phyloP scores from a whole-genome alignment of 2,888 invertebrate genomes.

The Cremastinae sp. region DNA sequence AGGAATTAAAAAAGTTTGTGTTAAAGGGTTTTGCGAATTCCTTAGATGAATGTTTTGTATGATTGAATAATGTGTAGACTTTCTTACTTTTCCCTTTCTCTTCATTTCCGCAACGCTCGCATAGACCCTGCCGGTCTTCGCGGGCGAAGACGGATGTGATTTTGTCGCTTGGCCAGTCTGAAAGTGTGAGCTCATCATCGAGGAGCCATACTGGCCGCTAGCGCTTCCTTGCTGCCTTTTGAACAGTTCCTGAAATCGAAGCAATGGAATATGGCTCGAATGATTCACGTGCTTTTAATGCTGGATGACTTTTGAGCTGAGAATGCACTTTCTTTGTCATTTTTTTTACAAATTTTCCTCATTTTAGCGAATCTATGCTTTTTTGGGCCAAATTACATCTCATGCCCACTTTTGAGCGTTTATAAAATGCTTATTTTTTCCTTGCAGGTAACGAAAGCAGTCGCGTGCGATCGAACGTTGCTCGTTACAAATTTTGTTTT shows the following conservation, averaged over 20 bases:
- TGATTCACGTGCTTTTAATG: slow-evolving; percentile 60
- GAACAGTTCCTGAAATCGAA: slow-evolving; percentile 87
- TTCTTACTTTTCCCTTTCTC: slow-evolving; percentile 87
- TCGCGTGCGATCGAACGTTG: slow-evolving; percentile 55
- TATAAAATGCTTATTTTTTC: slow-evolving; percentile 37
- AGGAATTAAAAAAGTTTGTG: no score
- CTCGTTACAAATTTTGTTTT: neutral
- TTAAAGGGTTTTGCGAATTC: no score
- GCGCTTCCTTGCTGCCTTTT: slow-evolving; percentile 89
- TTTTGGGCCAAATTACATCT: no score
- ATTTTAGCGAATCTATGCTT: slow-evolving; percentile 15
- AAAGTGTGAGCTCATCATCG: slow-evolving; percentile 89
- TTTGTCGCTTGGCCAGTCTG: slow-evolving; percentile 82
- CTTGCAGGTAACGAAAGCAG: slow-evolving; percentile 52
- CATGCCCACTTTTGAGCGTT: slow-evolving; percentile 12
- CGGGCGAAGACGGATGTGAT: slow-evolving; percentile 87
- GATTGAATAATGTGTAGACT: no score
- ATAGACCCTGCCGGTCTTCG: slow-evolving; percentile 88
- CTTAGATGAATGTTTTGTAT: no score
- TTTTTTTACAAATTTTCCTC: slow-evolving; percentile 7
- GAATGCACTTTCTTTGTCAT: slow-evolving; percentile 9
- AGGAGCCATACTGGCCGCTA: slow-evolving; percentile 80
- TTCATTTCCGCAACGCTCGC: slow-evolving; percentile 98
- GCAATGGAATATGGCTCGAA: slow-evolving; percentile 64
- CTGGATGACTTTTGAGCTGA: slow-evolving; percentile 52